Conservation (phyloP, 2,113 vertebrate species). For the Parus major region DNA sequence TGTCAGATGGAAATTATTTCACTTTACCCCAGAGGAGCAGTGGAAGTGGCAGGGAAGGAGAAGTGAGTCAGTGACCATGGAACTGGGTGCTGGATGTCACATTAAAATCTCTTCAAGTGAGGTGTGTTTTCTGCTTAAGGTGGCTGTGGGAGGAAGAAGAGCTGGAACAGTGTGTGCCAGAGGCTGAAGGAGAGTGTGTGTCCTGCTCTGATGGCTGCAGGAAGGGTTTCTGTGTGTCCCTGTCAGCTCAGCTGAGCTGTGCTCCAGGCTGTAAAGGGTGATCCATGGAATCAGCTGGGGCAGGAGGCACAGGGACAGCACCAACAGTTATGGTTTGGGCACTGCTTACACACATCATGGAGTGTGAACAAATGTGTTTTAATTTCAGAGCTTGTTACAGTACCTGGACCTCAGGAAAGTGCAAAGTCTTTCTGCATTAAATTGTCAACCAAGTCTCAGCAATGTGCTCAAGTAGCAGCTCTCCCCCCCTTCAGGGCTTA, state of each 20-base stretch:
- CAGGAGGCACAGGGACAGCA: neutral
- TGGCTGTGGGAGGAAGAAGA: neutral
- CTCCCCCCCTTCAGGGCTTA: neutral
- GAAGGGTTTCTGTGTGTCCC: fast-evolving
- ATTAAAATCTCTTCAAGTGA: fast-evolving
- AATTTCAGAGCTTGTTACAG: neutral
- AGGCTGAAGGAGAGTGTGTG: neutral
- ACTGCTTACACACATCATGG: neutral
- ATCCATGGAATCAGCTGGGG: fast-evolving
- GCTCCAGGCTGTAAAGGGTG: neutral
- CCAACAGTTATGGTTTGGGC: neutral
- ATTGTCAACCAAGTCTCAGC: neutral
- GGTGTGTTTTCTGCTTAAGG: neutral
- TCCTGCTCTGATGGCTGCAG: neutral
- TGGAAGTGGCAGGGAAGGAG: neutral
- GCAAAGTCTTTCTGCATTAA: neutral
- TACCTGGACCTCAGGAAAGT: neutral
- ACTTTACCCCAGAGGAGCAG: neutral
- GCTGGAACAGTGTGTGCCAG: fast-evolving
- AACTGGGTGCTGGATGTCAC: fast-evolving
- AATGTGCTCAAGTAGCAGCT: neutral
- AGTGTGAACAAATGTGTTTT: neutral
- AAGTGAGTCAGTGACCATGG: fast-evolving
- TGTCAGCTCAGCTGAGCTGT: neutral
- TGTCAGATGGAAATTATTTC: neutral